phyloP scores from a whole-genome alignment of 2,113 vertebrate genomes.

The Odobenus rosmarus region DNA sequence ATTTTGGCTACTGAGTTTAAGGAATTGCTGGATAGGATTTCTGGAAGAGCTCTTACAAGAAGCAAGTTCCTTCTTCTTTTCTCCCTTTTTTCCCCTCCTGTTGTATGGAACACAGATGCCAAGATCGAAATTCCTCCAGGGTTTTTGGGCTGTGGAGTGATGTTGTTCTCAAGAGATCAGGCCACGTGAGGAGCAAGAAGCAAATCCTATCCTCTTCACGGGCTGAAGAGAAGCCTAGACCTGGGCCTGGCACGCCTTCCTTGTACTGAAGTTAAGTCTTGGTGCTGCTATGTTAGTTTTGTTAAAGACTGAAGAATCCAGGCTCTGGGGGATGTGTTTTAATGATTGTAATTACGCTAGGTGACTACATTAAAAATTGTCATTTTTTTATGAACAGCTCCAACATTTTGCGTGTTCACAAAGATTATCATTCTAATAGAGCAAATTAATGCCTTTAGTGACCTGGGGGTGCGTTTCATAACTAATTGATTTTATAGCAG shows the following conservation, averaged over 20 bases:
- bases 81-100: neutral
- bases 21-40: neutral
- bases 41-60: neutral
- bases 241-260: neutral
- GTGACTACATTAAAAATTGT: neutral
- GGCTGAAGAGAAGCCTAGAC: neutral
- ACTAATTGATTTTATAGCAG: neutral
- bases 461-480: neutral
- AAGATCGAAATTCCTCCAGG: neutral
- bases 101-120: neutral
- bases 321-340: neutral
- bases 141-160: neutral
- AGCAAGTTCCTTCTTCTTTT: neutral
- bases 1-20: slow-evolving; percentile 4
- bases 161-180: neutral
- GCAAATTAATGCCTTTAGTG: neutral
- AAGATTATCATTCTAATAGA: slow-evolving; percentile 26
- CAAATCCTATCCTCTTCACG: neutral
- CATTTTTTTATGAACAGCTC: neutral
- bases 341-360: neutral
- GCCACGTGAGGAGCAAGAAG: neutral
- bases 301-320: neutral
- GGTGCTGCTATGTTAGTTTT: neutral
- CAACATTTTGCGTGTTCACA: neutral
- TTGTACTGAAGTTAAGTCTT: neutral